Percentiles rank a stretch among this genome's conserved stretches.
phyloP scores from a whole-genome alignment of 1,140 invertebrate genomes.

The Papilio helenus region DNA sequence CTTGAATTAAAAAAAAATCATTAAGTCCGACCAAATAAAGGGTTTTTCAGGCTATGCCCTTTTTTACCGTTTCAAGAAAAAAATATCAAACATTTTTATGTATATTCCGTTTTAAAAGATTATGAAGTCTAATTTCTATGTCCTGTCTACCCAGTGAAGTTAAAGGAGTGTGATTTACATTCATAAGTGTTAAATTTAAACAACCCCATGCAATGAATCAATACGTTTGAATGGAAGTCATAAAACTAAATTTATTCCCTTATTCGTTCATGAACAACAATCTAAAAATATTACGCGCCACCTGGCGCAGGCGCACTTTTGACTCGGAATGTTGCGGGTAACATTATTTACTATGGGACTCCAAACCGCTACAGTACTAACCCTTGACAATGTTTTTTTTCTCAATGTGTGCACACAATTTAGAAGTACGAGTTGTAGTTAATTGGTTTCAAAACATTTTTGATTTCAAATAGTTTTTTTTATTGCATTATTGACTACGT shows the following conservation, averaged over 20 bases:
- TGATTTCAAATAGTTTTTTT: background rate
- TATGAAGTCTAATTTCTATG: background rate
- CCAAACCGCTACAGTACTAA: constrained; percentile 69
- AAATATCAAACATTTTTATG: background rate
- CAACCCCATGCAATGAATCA: constrained; percentile 58
- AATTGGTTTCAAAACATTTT: background rate
- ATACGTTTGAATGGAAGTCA: constrained; percentile 66
- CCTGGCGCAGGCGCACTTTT: constrained; percentile 74
- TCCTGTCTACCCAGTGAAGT: background rate
- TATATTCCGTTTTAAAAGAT: background rate
- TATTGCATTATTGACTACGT: background rate
- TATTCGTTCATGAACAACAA: constrained; percentile 70
- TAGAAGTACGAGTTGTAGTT: constrained; percentile 41
- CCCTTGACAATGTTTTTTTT: constrained; percentile 76
- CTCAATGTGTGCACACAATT: constrained; percentile 62
- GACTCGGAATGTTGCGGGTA: constrained; percentile 66
- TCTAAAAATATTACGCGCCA: constrained; percentile 75
- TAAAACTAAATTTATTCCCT: constrained; percentile 75
- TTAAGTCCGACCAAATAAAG: background rate
- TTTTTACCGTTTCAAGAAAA: background rate
- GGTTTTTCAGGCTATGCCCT: no score
- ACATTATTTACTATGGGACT: constrained; percentile 76
- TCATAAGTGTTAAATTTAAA: constrained; percentile 26
- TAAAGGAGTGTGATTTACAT: background rate
- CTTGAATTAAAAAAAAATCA: background rate